Percentiles rank a stretch among this genome's conserved stretches.
phyloP scores from a whole-genome alignment of 2,113 vertebrate species.

The Cyprinodon brontotheroides region DNA sequence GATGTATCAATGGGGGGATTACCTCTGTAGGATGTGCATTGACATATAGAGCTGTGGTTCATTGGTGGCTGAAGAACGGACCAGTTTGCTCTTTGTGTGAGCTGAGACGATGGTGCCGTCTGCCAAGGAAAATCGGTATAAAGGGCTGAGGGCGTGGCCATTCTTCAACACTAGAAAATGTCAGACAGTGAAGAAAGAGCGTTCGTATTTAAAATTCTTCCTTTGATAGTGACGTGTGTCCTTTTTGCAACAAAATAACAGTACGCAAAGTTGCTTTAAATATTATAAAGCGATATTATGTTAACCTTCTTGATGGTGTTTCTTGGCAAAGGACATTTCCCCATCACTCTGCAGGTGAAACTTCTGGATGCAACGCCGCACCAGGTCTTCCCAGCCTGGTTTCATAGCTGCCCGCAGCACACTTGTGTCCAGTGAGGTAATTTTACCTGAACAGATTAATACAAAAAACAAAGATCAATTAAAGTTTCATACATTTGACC shows the following conservation, averaged over 20 bases:
- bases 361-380: constrained; percentile 93
- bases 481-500: neutral
- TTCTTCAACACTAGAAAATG: constrained; percentile 86
- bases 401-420: constrained; percentile 94
- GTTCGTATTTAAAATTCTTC: neutral
- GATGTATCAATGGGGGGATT: constrained; percentile 31
- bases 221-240: neutral
- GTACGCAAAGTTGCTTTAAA: neutral
- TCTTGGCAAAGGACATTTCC: constrained; percentile 92
- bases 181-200: constrained; percentile 2
- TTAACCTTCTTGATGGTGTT: constrained; percentile 93
- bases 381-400: constrained; percentile 98
- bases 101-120: constrained; percentile 93
- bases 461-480: neutral
- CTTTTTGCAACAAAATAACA: neutral
- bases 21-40: constrained; percentile 96
- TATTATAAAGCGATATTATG: too few relatives aligned
- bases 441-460: constrained; percentile 84
- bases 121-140: constrained; percentile 93
- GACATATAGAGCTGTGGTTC: constrained; percentile 98
- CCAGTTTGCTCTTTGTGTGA: constrained; percentile 97
- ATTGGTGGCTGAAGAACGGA: constrained; percentile 88
- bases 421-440: constrained; percentile 95
- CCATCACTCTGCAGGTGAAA: constrained; percentile 94
- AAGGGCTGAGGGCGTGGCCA: constrained; percentile 89